Conservation (phyloP, 2,888 invertebrate genomes). For the Phragmatobia fuliginosa region DNA sequence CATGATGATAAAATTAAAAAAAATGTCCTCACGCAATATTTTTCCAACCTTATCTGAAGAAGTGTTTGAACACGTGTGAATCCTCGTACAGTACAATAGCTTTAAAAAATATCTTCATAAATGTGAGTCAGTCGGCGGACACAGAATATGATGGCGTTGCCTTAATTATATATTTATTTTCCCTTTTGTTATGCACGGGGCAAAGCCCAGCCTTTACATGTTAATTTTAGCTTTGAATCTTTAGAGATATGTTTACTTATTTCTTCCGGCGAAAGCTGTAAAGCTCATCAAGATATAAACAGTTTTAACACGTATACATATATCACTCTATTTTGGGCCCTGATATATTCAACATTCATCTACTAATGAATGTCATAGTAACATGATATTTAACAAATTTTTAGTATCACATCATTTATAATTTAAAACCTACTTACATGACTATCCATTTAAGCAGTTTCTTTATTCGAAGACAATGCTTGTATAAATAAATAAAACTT, state of each 20-base stretch:
- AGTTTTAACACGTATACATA: slow-evolving; percentile 41
- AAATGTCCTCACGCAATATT: slow-evolving; percentile 14
- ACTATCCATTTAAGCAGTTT: not conserved
- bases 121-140: slow-evolving; percentile 47
- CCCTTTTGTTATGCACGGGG: slow-evolving; percentile 52
- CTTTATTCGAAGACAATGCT: not conserved
- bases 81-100: slow-evolving; percentile 23
- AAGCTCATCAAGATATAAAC: slow-evolving; percentile 66
- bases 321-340: slow-evolving; percentile 48
- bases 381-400: not conserved
- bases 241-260: slow-evolving; percentile 66
- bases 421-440: not conserved
- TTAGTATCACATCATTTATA: not conserved
- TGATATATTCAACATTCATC: slow-evolving; percentile 42
- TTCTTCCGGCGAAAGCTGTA: slow-evolving; percentile 72
- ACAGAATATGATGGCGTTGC: slow-evolving; percentile 23
- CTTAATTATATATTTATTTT: slow-evolving; percentile 44
- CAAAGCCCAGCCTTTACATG: slow-evolving; percentile 53
- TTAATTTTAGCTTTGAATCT: slow-evolving; percentile 66
- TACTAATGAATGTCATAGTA: slow-evolving; percentile 29
- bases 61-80: slow-evolving; percentile 47
- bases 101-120: slow-evolving; percentile 19
- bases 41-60: slow-evolving; percentile 41
- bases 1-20: slow-evolving; percentile 9
- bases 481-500: not conserved